A percentile compares a stretch with the other conserved stretches of the same genome.
Conservation (phyloP, 2,797 vertebrate species). For the Mormyrops boulengeri region DNA sequence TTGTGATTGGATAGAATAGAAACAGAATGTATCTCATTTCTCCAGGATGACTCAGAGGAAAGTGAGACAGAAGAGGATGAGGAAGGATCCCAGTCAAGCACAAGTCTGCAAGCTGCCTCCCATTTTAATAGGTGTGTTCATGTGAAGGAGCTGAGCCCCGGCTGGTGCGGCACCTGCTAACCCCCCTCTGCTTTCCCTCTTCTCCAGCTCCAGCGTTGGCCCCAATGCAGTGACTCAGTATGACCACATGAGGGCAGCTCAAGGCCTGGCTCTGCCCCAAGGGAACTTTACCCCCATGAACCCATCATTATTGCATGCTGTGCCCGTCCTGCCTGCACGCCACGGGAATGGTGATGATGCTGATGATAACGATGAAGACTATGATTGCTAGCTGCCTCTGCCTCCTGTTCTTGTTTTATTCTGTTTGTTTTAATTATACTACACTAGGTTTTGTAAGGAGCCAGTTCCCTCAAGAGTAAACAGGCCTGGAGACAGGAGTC, state of each 20-base stretch:
- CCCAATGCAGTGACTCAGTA: not conserved
- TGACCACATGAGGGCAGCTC: not conserved
- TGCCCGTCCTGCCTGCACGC: constrained; percentile 40
- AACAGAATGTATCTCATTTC: not conserved
- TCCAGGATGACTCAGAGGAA: constrained; percentile 79
- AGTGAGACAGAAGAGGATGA: constrained; percentile 73
- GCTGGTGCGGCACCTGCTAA: not conserved
- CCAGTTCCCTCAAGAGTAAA: not conserved
- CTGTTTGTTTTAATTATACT: constrained; percentile 44
- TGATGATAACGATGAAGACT: constrained; percentile 78
- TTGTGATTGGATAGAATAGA: not conserved
- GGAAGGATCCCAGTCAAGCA: constrained; percentile 62
- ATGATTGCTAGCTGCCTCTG: constrained; percentile 73
- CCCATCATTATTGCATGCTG: not conserved
- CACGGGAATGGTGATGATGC: constrained; percentile 62
- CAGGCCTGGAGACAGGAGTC: constrained; percentile 15
- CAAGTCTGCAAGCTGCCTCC: constrained; percentile 51
- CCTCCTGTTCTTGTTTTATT: constrained; percentile 32
- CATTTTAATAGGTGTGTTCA: constrained; percentile 59
- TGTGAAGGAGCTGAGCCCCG: not conserved
- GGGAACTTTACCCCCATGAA: constrained; percentile 50
- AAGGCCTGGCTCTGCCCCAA: constrained; percentile 28
- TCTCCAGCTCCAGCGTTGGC: not conserved
- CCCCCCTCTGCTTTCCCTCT: not conserved
- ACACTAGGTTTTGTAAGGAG: constrained; percentile 30